These are phyloP conservation scores for Pterostichus madidus DNA, from an alignment of 2,888 invertebrate species.

Conservation along the genomic window DNA sequence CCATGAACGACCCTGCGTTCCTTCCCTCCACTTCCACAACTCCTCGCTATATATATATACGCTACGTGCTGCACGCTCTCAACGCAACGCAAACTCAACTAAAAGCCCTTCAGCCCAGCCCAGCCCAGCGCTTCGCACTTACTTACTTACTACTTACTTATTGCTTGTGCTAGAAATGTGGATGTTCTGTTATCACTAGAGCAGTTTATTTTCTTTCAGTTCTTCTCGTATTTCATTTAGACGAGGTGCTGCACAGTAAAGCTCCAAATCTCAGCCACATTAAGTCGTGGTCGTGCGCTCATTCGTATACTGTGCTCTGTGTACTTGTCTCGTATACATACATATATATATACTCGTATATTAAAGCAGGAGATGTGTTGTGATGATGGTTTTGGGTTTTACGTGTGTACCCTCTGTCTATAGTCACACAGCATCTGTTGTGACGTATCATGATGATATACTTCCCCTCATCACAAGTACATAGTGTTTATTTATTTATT, in stretches of 20 bases:
- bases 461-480: constrained; percentile 49
- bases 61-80: constrained; percentile 44
- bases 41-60: constrained; percentile 48
- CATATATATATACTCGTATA: too few species aligned
- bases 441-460: constrained; percentile 16
- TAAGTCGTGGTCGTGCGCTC: constrained; percentile 4
- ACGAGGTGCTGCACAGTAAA: constrained; percentile 35
- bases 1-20: not conserved
- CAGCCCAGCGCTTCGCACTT: constrained; percentile 22
- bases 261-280: constrained; percentile 37
- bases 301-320: too few species aligned
- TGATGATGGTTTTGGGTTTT: constrained; percentile 1
- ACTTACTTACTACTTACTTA: constrained; percentile 20
- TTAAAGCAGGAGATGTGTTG: constrained; percentile 30
- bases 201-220: constrained; percentile 44
- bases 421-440: not conserved
- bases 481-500: constrained; percentile 63
- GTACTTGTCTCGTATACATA: not conserved
- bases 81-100: not conserved
- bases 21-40: not conserved
- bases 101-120: not conserved
- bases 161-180: constrained; percentile 42
- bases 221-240: constrained; percentile 45
- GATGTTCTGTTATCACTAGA: constrained; percentile 48
- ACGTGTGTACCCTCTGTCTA: constrained; percentile 7